phyloP scores from a whole-genome alignment of 2,888 invertebrate genomes.

The Epistrophe eligans region DNA sequence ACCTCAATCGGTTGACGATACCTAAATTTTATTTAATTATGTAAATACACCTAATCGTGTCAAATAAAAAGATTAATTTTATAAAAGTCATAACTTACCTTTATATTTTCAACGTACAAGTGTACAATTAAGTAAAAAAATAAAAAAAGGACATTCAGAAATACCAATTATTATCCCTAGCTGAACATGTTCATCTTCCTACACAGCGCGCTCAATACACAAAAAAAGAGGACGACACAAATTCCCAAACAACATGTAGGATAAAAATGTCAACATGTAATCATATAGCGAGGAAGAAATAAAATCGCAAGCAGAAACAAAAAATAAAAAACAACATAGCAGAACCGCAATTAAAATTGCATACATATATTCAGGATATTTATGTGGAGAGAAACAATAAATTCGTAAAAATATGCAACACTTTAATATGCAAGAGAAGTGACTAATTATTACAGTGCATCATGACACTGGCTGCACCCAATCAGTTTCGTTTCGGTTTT shows the following conservation, averaged over 20 bases:
- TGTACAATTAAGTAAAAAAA: background rate
- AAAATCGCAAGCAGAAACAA: slow-evolving; percentile 14
- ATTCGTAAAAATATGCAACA: slow-evolving; percentile 31
- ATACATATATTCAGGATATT: slow-evolving; percentile 30
- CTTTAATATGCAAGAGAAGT: slow-evolving; percentile 67
- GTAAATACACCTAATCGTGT: no score
- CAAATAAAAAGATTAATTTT: background rate
- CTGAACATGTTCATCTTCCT: slow-evolving; percentile 65
- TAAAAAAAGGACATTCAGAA: slow-evolving; percentile 36
- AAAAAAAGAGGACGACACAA: slow-evolving; percentile 1
- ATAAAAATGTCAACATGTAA: slow-evolving; percentile 71
- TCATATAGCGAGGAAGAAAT: slow-evolving; percentile 40
- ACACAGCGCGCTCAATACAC: background rate
- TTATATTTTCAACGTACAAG: background rate
- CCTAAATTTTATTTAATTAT: no score
- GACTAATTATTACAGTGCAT: slow-evolving; percentile 69
- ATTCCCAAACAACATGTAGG: slow-evolving; percentile 62
- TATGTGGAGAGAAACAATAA: slow-evolving; percentile 39
- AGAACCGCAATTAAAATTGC: slow-evolving; percentile 37
- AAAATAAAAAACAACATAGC: slow-evolving; percentile 6
- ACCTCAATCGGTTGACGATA: no score
- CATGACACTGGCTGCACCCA: slow-evolving; percentile 53
- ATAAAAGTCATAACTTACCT: background rate
- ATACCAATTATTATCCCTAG: slow-evolving; percentile 71
- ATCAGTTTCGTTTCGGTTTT: slow-evolving; percentile 38